Evolutionary conservation across 2,113 vertebrate species (phyloP).

Genomic region (Dendropsophus ebraccatus): DNA sequence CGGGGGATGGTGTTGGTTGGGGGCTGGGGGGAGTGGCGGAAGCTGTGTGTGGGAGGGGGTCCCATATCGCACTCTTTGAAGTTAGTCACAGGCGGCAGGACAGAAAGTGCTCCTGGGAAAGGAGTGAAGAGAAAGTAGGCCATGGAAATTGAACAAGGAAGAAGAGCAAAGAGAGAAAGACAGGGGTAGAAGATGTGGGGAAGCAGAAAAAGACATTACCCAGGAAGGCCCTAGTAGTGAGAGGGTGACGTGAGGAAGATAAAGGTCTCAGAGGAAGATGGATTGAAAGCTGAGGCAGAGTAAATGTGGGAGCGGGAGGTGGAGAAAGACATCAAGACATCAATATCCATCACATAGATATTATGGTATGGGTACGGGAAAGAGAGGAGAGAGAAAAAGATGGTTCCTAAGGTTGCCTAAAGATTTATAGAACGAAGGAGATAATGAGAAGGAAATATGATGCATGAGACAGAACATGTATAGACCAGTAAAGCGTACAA

Average conservation of each 20-base stretch:
- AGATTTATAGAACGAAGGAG: no score
- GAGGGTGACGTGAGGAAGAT: not conserved
- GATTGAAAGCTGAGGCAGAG: not conserved
- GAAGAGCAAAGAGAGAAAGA: not conserved
- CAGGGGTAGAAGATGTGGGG: not conserved
- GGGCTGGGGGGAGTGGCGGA: constrained; percentile 50
- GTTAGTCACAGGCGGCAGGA: constrained; percentile 53
- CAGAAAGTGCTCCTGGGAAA: constrained; percentile 42
- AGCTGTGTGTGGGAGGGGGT: constrained; percentile 40
- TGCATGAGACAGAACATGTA: not conserved
- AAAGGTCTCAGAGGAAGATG: not conserved
- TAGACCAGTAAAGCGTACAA: not conserved
- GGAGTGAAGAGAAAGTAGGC: constrained; percentile 35
- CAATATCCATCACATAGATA: not conserved
- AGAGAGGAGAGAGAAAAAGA: not conserved
- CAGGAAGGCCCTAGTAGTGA: not conserved
- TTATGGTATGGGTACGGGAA: not conserved
- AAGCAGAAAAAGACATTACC: not conserved
- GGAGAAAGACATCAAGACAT: not conserved
- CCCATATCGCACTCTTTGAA: constrained; percentile 51
- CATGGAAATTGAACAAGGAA: constrained; percentile 14
- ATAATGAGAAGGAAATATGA: not conserved
- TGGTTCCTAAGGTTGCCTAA: not conserved
- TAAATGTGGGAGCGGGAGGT: not conserved
- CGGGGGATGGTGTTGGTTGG: constrained; percentile 50